Percentiles rank a stretch among this genome's conserved stretches.
These are phyloP conservation scores for Ophraella communa DNA, from an alignment of 2,888 invertebrate species.

Conservation along the genomic window DNA sequence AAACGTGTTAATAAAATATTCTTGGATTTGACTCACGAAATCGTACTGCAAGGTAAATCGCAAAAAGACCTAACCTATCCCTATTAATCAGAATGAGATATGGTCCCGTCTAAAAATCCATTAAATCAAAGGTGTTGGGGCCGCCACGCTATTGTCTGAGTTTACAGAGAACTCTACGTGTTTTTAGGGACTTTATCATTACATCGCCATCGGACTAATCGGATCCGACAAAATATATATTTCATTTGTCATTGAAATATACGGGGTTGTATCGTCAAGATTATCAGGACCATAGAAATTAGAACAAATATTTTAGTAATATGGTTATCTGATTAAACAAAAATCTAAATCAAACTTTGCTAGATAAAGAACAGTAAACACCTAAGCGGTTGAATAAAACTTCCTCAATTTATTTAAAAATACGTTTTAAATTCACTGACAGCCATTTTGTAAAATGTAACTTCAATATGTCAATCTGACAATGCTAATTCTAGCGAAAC, in stretches of 20 bases:
- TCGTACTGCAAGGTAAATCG: constrained; percentile 15
- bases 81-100: constrained; percentile 40
- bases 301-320: too few relatives aligned
- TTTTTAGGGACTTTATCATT: constrained; percentile 44
- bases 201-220: constrained; percentile 44
- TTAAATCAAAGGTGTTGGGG: constrained; percentile 40
- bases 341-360: too few relatives aligned
- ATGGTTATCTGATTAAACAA: too few relatives aligned
- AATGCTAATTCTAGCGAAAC: too few relatives aligned
- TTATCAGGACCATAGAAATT: too few relatives aligned
- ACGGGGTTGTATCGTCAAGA: constrained; percentile 11
- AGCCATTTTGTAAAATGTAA: too few relatives aligned
- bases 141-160: constrained; percentile 36
- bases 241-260: constrained; percentile 39
- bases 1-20: constrained; percentile 2
- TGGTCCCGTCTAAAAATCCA: constrained; percentile 33
- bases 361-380: too few relatives aligned
- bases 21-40: constrained; percentile 16
- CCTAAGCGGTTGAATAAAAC: too few relatives aligned
- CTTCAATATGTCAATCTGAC: too few relatives aligned
- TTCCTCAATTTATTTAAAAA: too few relatives aligned
- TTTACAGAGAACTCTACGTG: constrained; percentile 39
- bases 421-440: too few relatives aligned
- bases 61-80: constrained; percentile 30
- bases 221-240: constrained; percentile 45